phyloP scores from a whole-genome alignment of 1,140 invertebrate species.

The Andrena cerasifolii region DNA sequence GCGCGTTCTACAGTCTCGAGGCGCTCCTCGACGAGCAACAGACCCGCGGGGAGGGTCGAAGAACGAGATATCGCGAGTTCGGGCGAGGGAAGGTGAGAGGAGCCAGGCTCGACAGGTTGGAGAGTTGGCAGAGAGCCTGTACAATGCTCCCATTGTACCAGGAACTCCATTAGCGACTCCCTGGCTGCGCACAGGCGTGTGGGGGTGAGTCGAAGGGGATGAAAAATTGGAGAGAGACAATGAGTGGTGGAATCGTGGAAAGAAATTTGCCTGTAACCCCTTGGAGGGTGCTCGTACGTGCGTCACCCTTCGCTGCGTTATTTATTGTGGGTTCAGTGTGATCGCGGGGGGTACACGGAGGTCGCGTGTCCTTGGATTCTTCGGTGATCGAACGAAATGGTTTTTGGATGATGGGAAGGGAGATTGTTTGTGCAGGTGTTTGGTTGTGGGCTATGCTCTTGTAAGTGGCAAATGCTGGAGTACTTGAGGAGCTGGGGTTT shows the following conservation, averaged over 20 bases:
- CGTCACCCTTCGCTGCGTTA: background rate
- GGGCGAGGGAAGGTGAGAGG: background rate
- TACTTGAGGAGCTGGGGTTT: no score
- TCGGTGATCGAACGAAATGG: no score
- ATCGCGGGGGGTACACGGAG: background rate
- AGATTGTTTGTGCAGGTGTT: no score
- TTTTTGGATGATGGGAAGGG: no score
- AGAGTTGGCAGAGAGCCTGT: conserved; percentile 30
- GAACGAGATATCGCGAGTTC: background rate
- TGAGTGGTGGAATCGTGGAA: conserved; percentile 16
- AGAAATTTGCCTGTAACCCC: background rate
- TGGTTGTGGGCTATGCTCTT: no score
- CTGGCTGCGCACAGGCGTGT: conserved; percentile 12
- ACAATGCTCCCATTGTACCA: conserved; percentile 61
- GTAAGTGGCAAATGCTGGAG: no score
- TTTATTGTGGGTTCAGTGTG: background rate
- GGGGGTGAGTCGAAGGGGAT: background rate
- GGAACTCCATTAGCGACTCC: conserved; percentile 61
- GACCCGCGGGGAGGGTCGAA: background rate
- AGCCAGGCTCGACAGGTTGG: conserved; percentile 29
- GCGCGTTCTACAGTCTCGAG: conserved; percentile 24
- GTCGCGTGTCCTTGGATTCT: no score
- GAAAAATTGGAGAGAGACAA: conserved; percentile 19
- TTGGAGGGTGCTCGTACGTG: background rate
- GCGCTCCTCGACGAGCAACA: conserved; percentile 34